Evolutionary conservation across 2,888 invertebrate genomes (phyloP), one percentile per base, ranked within the genome.

Genomic region (Julus scandinavius): DNA sequence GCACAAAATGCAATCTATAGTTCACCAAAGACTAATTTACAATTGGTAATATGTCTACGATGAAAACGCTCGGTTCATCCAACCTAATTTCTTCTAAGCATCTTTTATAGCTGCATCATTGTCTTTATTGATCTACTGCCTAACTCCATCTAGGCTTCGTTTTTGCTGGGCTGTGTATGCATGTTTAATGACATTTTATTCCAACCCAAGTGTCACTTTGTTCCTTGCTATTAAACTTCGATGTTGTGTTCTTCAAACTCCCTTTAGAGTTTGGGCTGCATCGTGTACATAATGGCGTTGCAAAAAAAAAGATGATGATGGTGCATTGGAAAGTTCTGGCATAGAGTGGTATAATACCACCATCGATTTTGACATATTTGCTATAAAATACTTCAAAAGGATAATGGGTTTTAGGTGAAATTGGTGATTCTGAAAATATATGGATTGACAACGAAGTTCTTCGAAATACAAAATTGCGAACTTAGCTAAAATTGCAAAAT

Each of bases 161-260:
- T 80, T 80, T 80, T 38, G 80, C 13, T 15, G 29, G 38, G 38
- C 80, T 80, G 20, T 6, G 80, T 80, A 80, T 80, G 80, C 85
- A 50, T 50, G 85, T 85, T 85, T 50, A 50, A 50, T 85, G 85
- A 50, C 85, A 85, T 85, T 85, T 85, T 85, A 85, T 85, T 45
- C 49, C 45, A 85, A 85, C 85, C 50, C 85, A 45, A 85, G 85
- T 85, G 85, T 85, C 85, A 85, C 50, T 85, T 85, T 85, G 85
- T 85, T 85, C 85, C 85, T 85, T 85, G 45, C 85, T 85, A 85
- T 85, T 85, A 85, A 85, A 85, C 85, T 45, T 85, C 85, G 50
- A 85, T 50, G 85, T 50, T 50, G 85, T 85, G 85, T 80, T 80
- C 80, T 80, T 80, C 38, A 80, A 80, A 80, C 38, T 80, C 80